A percentile compares a stretch with the other conserved stretches of the same genome.
Conservation (phyloP, 2,113 vertebrate genomes). For the Tyrannus savana region DNA sequence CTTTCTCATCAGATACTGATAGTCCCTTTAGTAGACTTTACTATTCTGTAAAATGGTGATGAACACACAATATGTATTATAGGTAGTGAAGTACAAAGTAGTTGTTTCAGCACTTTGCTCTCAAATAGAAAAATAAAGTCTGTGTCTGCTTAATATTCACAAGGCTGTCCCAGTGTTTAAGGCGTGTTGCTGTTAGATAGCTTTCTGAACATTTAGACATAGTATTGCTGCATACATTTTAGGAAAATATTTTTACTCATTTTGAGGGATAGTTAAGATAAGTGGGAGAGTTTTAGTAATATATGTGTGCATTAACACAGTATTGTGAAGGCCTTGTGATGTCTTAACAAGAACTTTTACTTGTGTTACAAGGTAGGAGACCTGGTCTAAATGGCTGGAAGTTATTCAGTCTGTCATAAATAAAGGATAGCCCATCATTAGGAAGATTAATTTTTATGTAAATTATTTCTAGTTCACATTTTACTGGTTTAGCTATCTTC, state of each 20-base stretch:
- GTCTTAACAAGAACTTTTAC: background rate
- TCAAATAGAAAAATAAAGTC: background rate
- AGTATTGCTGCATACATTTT: background rate
- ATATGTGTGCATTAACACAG: background rate
- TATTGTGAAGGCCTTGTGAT: background rate
- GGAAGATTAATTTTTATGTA: background rate
- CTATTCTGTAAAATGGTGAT: slow-evolving; percentile 24
- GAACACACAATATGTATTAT: slow-evolving; percentile 5
- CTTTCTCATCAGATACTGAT: slow-evolving; percentile 66
- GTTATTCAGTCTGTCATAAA: background rate
- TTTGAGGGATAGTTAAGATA: background rate
- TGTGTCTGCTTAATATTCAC: background rate
- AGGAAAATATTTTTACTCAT: background rate
- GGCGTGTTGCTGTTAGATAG: background rate
- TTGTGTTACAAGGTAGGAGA: background rate
- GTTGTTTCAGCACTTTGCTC: slow-evolving; percentile 51
- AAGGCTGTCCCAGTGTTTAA: background rate
- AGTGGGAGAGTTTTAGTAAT: background rate
- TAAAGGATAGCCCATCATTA: background rate
- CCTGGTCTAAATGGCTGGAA: background rate
- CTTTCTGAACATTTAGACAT: background rate
- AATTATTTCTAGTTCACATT: background rate
- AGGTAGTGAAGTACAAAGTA: slow-evolving; percentile 39
- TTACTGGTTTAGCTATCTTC: background rate
- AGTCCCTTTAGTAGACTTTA: slow-evolving; percentile 50